Percentiles rank a stretch among this genome's conserved stretches.
These are phyloP conservation scores for Catharus minimus DNA, from an alignment of 2,113 vertebrate species.

Conservation along the genomic window DNA sequence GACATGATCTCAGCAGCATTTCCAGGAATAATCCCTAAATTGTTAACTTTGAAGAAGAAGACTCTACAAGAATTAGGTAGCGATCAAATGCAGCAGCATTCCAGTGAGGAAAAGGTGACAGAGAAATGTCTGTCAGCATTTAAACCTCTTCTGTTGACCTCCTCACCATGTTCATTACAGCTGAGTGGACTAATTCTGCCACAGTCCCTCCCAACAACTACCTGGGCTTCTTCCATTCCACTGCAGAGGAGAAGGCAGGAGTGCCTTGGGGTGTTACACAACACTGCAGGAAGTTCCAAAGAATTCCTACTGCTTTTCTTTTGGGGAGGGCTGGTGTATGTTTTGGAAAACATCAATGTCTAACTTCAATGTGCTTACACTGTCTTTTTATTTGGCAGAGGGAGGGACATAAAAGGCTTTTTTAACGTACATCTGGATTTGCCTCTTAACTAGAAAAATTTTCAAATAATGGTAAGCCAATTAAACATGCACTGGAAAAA, in stretches of 20 bases:
- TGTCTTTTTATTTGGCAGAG: background rate
- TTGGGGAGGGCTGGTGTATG: background rate
- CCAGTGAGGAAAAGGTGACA: background rate
- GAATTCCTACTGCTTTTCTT: background rate
- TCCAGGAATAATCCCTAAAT: background rate
- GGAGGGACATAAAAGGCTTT: background rate
- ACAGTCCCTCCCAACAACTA: accelerated
- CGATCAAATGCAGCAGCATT: background rate
- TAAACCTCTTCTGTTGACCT: background rate
- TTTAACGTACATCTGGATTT: background rate
- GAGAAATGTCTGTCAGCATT: background rate
- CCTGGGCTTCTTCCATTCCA: background rate
- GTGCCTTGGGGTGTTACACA: background rate
- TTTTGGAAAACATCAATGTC: conserved; percentile 23
- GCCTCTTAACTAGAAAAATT: background rate
- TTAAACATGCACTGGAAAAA: conserved; percentile 26
- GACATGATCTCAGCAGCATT: background rate
- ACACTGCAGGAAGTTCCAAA: background rate
- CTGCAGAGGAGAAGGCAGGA: background rate
- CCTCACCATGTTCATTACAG: background rate
- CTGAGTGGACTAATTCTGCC: background rate
- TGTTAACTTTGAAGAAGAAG: background rate
- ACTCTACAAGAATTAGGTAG: background rate
- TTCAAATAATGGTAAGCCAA: conserved; percentile 24
- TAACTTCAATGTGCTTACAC: background rate